Base-by-base conservation (phyloP, 2,113 vertebrate species). In the Scomber japonicus region DNA sequence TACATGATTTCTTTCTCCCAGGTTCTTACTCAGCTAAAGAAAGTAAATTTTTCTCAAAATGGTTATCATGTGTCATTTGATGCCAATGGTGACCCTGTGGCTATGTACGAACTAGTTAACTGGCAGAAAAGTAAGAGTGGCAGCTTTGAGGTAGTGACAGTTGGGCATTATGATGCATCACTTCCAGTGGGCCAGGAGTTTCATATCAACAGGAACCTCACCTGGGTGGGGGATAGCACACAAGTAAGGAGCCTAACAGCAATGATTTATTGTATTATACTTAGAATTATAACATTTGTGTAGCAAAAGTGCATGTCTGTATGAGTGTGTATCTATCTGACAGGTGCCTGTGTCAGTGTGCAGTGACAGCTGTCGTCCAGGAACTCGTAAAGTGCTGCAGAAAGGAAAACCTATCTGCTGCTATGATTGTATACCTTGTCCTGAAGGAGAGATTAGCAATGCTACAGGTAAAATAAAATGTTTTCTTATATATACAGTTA, bases 401-500 rank as follows among this genome's bases (percentile, higher is more conserved):
- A 93, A 87, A 82, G 86, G 89, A 73, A 93, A 88, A 66, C 92
- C 92, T 9, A 80, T 90, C 61, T 94, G 94, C 82, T 94, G 94
- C 63, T 93, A 90, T 74, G 91, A 93, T 19, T 94, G 94, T 71
- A 66, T 89, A 46, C 87, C 59, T 8, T 94, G 94, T 85, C 89
- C 92, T 56, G 93, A 95, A 7, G 94, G 94, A 77, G 93, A 95
- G 71, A 94, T 95, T 16, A 95, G 91, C 31, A 95, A 93, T 67
- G 63, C 48, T 1, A 93, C 93, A 92, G 93, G 94, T 94, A 86
- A 4, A 8, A 69, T 12, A 9, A 13, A 13, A 68, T 35, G 3
- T 50, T 54, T 51, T 21, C 30, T 11, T 9, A 4, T 21, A 0
- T 11, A 16, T 10, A 40, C 8, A 40, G 35, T 27, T 6, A 16